Evolutionary conservation across 2,888 invertebrate species (phyloP), one percentile per base, ranked within the genome.

Genomic region (Troides aeacus): DNA sequence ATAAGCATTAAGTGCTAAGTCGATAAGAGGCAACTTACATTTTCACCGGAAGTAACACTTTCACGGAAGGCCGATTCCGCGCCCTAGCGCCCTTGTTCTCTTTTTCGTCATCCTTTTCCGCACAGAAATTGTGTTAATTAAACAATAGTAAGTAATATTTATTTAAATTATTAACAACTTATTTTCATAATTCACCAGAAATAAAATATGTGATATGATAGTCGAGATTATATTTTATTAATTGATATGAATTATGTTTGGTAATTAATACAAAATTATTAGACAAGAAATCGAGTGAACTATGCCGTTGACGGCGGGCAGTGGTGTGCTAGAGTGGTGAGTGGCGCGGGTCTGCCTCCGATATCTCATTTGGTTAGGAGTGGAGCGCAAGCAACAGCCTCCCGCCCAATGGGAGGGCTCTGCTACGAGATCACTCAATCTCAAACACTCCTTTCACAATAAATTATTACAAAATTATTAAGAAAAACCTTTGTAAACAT

Each of bases 21-120:
- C 4, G 8, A 10, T 39, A 58, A 59, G 36, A n/a, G 21, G 53
- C n/a, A 36, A 68, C 68, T 63, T 68, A 68, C 68, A 68, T 21
- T 53, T 53, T 7, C 10, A 68, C 68, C 7, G 58, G n/a, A 59
- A 68, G 63, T 15, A 58, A n/a, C 18, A 68, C 63, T 17, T 68
- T 50, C 18, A 68, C 1, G 1, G 50, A 10, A 3, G 50, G 46
- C 2, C 30, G 67, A 15, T 12, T 15, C 46, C 10, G 67, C 62
- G 23, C 62, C 18, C 39, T 3, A n/a, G n/a, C 39, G 18, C 62
- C 57, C 15, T 58, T 68, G 67, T 67, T 30, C 21, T 46, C 10
- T 57, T 46, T 21, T 8, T 46, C 8, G n/a, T 30, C 62, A 62
- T 68, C 39, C 42, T 56, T 36, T 24, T 53, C n/a, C 4, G 1